Conservation (phyloP, 2,113 vertebrate genomes). For the Saguinus midas region DNA sequence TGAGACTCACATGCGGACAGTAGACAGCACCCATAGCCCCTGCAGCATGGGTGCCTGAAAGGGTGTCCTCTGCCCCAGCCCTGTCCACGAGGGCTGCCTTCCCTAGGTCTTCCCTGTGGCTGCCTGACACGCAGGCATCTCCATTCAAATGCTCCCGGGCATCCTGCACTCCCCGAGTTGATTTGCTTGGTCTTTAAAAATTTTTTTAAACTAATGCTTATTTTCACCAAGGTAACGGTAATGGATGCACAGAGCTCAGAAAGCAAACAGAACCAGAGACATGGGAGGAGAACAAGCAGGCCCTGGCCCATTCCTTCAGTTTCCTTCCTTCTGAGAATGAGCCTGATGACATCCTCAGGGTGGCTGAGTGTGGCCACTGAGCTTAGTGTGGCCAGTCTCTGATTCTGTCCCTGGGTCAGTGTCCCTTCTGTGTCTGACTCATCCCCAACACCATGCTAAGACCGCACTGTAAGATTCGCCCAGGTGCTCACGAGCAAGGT, state of each 20-base stretch:
- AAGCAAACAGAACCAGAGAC: neutral
- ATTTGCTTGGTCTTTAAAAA: neutral
- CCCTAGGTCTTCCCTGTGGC: no score
- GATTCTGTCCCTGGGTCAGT: neutral
- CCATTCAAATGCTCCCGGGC: neutral
- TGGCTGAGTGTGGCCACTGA: accelerated
- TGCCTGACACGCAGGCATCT: neutral
- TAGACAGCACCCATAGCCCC: no score
- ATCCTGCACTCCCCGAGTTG: neutral
- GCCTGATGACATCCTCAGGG: neutral
- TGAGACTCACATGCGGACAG: no score
- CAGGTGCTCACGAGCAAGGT: no score
- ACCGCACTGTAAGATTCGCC: accelerated
- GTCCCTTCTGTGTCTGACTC: neutral
- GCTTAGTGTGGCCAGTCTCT: neutral
- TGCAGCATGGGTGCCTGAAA: neutral
- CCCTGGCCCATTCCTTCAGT: no score
- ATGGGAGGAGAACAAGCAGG: neutral
- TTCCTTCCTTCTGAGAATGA: neutral
- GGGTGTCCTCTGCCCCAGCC: neutral
- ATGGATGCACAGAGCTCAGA: neutral
- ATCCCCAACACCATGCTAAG: neutral
- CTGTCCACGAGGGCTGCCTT: neutral
- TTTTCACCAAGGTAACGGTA: neutral
- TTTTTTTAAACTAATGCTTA: neutral